Conservation (phyloP, 2,797 vertebrate genomes). For the Betta splendens region DNA sequence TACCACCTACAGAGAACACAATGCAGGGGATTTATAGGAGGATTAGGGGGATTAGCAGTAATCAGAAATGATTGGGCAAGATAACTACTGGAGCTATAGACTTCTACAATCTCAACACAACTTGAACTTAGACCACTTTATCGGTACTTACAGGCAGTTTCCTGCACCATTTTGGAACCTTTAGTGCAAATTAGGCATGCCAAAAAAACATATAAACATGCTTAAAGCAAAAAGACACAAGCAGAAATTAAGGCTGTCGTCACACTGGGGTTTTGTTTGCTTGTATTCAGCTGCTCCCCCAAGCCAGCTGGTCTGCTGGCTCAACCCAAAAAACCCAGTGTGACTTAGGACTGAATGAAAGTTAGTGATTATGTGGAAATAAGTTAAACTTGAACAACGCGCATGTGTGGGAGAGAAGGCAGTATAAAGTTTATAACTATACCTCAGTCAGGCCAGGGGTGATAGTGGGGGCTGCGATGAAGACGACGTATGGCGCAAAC, state of each 20-base stretch:
- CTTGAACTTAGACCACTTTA: background rate
- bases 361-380: constrained; percentile 8
- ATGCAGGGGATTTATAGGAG: constrained; percentile 28
- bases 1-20: constrained; percentile 18
- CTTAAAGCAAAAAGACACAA: constrained; percentile 45
- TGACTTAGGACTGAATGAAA: background rate
- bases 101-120: constrained; percentile 27
- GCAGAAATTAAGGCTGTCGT: background rate
- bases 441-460: constrained; percentile 98
- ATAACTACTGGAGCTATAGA: constrained; percentile 20
- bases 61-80: constrained; percentile 1
- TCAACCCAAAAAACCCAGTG: constrained; percentile 10
- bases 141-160: constrained; percentile 96
- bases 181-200: constrained; percentile 81
- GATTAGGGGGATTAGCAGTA: constrained; percentile 23
- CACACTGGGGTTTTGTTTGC: constrained; percentile 1
- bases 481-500: constrained; percentile 97
- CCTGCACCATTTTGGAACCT: constrained; percentile 98
- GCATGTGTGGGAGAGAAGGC: background rate
- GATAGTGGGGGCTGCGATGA: constrained; percentile 97
- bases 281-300: constrained; percentile 6
- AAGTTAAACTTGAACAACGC: background rate
- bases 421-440: constrained; percentile 27
- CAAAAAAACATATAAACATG: constrained; percentile 77
- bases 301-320: background rate